Evolutionary conservation across 2,888 invertebrate genomes (phyloP), one percentile per base, ranked within the genome.

Genomic region (Apodemia duryi): DNA sequence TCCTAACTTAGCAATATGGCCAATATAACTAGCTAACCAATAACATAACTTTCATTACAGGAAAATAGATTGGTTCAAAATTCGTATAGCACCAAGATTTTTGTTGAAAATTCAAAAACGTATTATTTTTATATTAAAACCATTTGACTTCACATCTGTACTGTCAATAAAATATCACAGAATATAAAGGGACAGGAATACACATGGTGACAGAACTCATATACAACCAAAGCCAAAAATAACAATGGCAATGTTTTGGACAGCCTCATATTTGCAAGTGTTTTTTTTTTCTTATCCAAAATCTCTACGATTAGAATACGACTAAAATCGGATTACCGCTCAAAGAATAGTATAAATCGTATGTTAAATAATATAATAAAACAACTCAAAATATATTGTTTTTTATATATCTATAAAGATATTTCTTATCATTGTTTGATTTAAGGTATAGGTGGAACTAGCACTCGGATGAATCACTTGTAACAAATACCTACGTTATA

Each of bases 41-140:
- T 38, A n/a, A 49, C 21, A 49, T 21, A 49, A 49, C n/a, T 7
- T 49, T 49, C 6, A 54, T 13, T 51, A 11, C 43, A 38, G 38
- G 10, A 52, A 61, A 52, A 66, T 35, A 63, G 4, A 64, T 71
- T 72, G 66, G 61, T 66, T 69, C 32, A 35, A n/a, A 65, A 67
- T 67, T 68, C 64, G 64, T 51, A 54, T 64, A 63, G 63, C 52
- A 63, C 51, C 63, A 63, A 51, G 41, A 54, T 13, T 57, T 51
- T 51, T 2, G 7, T 7, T 51, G 6, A 51, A 51, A 51, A 51
- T 51, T 51, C 0, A 2, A 51, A 46, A 21, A 49, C 21, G 51
- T 51, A 5, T 49, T n/a, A 13, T 5, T 51, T n/a, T 57, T 32
- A 54, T 32, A 5, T 54, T 29, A 28, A 54, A 21, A 54, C 11